Base-by-base conservation (phyloP, 1,140 invertebrate species). In the Diplogasteroides magnus region DNA sequence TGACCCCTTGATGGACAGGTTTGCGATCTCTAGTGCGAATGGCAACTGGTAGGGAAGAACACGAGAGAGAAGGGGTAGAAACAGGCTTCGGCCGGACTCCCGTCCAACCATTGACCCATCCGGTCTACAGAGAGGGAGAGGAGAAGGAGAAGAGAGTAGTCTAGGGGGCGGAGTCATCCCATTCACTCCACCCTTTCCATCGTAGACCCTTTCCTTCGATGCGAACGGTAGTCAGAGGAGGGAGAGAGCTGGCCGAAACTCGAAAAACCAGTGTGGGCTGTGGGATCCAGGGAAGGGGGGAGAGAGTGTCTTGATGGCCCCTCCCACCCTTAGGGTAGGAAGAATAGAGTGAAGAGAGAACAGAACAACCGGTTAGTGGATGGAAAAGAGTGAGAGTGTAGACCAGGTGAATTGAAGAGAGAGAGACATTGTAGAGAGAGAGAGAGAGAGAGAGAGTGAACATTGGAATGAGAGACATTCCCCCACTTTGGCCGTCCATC, bases 221-320 rank as follows among this genome's bases (percentile, higher is more conserved):
- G 65, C 55, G 57, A 57, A 14, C 19, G 63, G 48, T 14, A 3
- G 27, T 11, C 6, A 19, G 31, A 56, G 27, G 19, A 56, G 48
- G 28, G 31, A 23, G 27, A n/a, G 64, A 25, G 19, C 29, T 6
- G 64, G 64, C 31, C 64, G 25, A 65, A 65, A 65, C 64, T 37
- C 64, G 64, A 65, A 65, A 65, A 65, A 65, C 64, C 64, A 65
- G 64, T 48, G 31, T 65, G 64, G 64, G 64, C 29, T 3, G n/a
- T 23, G 64, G 14, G 64, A n/a, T 13, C 13, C 31, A 14, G 61
- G 11, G 25, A 60, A 60, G 59, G 59, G 28, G 61, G 28, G 25
- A 31, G 15, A 31, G 61, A 14, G 6, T 63, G 15, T 31, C 26
- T 11, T 26, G 15, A 6, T 26, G 25, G 25, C 19, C 61, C 61